Base-by-base conservation (phyloP, 2,888 invertebrate genomes). In the Unio delphinus region DNA sequence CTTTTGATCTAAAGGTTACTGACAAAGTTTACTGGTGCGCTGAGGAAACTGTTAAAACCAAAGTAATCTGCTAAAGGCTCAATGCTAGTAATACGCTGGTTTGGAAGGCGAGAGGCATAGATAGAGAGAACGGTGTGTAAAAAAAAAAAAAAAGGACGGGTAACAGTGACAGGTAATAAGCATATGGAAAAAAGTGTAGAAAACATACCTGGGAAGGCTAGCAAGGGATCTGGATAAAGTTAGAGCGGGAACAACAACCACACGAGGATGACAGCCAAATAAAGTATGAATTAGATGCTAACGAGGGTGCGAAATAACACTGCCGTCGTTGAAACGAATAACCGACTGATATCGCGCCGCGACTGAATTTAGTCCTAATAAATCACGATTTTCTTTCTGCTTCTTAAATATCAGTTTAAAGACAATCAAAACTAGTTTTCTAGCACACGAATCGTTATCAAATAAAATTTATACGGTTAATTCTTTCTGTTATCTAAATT, bases 161-260 rank as follows among this genome's bases (percentile, higher is more conserved):
- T 74, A 75, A 75, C 54, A 72, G 71, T 71, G 75, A 76, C 73
- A 78, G 75, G 80, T 78, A 75, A 77, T 72, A 81, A 79, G 80
- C 80, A 79, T 77, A 76, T 73, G 74, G 75, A 80, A 77, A 73
- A 79, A 80, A 80, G 82, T 82, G 80, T 79, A 80, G 75, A 74
- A 73, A 80, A 83, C 83, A 81, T 83, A 83, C 83, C 83, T 82
- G 80, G 82, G 83, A 75, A 65, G 69, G 75, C 81, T 83, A 83
- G 83, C 80, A 82, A 79, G 79, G 83, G 80, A 77, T 76, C 82
- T 82, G 82, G 79, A 79, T 77, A 80, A 80, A 79, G 76, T 71
- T 78, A 78, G 80, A 78, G 79, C 78, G 75, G 79, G 80, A 76
- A 76, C 73, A 74, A 72, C 75, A 76, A 75, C 80, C 76, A 80